These are phyloP conservation scores for Macrotis lagotis DNA, from an alignment of 2,113 vertebrate genomes.

Conservation along the genomic window DNA sequence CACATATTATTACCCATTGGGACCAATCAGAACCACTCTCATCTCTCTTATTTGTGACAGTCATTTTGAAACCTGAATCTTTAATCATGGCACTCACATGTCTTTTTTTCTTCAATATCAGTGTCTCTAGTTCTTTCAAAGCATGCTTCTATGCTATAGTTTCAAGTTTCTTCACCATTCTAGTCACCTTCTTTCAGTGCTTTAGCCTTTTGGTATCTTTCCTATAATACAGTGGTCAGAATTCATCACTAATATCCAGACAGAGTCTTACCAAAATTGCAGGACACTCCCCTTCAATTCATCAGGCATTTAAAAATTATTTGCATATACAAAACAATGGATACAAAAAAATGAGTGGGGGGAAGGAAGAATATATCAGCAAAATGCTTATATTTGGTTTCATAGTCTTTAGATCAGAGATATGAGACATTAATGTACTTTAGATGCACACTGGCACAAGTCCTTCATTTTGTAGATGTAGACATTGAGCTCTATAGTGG, in stretches of 20 bases:
- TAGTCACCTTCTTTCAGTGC: not conserved
- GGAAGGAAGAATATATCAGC: not conserved
- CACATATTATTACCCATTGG: not conserved
- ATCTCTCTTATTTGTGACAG: not conserved
- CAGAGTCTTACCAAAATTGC: not conserved
- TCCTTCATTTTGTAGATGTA: not conserved
- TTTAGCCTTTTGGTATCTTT: not conserved
- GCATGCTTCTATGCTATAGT: not conserved
- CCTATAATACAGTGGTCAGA: not conserved
- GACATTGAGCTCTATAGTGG: not conserved
- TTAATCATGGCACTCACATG: not conserved
- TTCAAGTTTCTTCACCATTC: not conserved
- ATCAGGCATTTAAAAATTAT: not conserved
- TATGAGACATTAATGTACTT: not conserved
- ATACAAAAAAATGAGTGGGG: not conserved
- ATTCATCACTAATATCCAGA: not conserved
- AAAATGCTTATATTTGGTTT: not conserved
- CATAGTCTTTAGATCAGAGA: not conserved
- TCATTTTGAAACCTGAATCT: not conserved
- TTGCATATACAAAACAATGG: not conserved
- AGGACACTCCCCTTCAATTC: not conserved
- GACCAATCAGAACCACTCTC: not conserved
- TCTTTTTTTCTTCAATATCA: not conserved
- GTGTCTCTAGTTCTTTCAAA: not conserved
- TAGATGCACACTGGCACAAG: not conserved